Percentiles rank a stretch among this genome's conserved stretches.
Conservation (phyloP, 2,888 invertebrate genomes). For the Hemithea aestivaria region DNA sequence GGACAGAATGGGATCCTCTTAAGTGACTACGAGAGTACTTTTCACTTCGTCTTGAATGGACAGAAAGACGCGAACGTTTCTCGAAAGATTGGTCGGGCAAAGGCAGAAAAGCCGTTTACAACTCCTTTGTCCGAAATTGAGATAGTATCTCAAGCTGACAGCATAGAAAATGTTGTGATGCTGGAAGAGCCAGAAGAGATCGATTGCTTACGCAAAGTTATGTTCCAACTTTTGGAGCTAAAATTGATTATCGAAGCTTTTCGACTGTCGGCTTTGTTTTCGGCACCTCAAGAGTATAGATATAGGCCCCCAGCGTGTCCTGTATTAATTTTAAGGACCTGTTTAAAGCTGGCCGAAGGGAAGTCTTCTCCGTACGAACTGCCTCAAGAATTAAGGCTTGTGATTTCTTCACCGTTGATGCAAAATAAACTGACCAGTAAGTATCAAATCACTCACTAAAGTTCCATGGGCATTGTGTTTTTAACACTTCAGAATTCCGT, state of each 20-base stretch:
- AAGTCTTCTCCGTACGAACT: conserved; percentile 80
- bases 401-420: conserved; percentile 64
- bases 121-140: conserved; percentile 63
- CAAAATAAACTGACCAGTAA: conserved; percentile 62
- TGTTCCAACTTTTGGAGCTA: conserved; percentile 76
- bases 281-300: conserved; percentile 61
- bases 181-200: conserved; percentile 61
- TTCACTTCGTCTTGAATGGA: conserved; percentile 57
- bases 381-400: conserved; percentile 81
- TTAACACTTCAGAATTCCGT: no score
- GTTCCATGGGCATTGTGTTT: no score
- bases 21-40: conserved; percentile 53
- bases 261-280: conserved; percentile 77
- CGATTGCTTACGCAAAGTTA: conserved; percentile 65
- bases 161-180: conserved; percentile 56
- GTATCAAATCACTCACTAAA: no score
- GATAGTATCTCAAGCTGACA: conserved; percentile 64
- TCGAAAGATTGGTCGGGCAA: conserved; percentile 45
- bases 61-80: conserved; percentile 56
- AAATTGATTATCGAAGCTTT: conserved; percentile 81
- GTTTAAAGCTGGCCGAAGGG: conserved; percentile 82
- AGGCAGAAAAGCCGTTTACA: conserved; percentile 57
- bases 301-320: conserved; percentile 60
- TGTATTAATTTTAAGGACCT: conserved; percentile 80
- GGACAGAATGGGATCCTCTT: conserved; percentile 46